A percentile compares a stretch with the other conserved stretches of the same genome.
Evolutionary conservation across 2,797 vertebrate genomes (phyloP).

Genomic region (Enteromius viviparus): DNA sequence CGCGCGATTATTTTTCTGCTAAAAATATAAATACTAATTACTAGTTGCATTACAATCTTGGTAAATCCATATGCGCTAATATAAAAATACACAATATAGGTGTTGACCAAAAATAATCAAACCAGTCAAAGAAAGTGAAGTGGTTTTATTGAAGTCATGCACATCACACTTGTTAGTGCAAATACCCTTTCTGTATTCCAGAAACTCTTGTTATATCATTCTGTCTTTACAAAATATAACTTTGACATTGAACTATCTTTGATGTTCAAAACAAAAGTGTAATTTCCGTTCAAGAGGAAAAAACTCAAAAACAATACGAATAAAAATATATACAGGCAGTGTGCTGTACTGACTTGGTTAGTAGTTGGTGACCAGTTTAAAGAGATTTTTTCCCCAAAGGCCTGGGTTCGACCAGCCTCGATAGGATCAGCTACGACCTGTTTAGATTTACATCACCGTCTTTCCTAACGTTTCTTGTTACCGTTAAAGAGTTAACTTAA

Average conservation of each 20-base stretch:
- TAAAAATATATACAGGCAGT: conserved; percentile 86
- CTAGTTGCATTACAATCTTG: no score
- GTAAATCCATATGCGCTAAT: not conserved
- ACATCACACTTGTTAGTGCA: conserved; percentile 92
- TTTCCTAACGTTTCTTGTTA: not conserved
- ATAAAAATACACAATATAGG: not conserved
- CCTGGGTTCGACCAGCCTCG: not conserved
- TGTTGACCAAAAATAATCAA: not conserved
- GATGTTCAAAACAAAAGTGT: conserved; percentile 73
- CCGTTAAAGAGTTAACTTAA: not conserved
- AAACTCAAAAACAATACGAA: conserved; percentile 81
- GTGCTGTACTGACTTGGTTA: conserved; percentile 82
- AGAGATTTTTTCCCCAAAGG: not conserved
- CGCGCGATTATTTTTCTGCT: not conserved
- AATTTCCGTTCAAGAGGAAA: conserved; percentile 79
- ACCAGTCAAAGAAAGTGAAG: conserved; percentile 81
- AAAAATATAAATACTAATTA: not conserved
- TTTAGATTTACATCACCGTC: not conserved
- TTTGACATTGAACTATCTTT: conserved; percentile 88
- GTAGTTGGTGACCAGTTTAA: conserved; percentile 42
- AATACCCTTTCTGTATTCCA: conserved; percentile 88
- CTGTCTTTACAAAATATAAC: conserved; percentile 93
- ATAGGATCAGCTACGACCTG: not conserved
- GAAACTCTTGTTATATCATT: conserved; percentile 84
- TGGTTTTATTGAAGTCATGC: conserved; percentile 93